These are phyloP conservation scores for Galleria mellonella DNA, from an alignment of 1,140 invertebrate genomes.

Conservation along the genomic window DNA sequence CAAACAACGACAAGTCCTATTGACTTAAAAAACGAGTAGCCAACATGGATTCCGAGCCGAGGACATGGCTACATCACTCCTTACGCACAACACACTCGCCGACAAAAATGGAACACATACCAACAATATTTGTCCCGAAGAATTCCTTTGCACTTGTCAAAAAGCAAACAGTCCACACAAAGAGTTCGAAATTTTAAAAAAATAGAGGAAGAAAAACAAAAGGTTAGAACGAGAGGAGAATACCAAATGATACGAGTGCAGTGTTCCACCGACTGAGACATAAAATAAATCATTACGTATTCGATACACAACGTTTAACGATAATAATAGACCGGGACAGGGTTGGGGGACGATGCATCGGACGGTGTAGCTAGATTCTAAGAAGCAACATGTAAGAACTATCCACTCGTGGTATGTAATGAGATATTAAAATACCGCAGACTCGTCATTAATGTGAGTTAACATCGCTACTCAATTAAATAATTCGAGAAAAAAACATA, in stretches of 20 bases:
- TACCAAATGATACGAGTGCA: constrained; percentile 23
- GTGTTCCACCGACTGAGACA: constrained; percentile 13
- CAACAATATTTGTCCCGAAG: constrained; percentile 49
- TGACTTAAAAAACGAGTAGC: constrained; percentile 28
- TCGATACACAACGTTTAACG: constrained; percentile 30
- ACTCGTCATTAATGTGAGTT: constrained; percentile 23
- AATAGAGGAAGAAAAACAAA: constrained; percentile 52
- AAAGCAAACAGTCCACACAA: constrained; percentile 59
- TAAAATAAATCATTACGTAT: constrained; percentile 54
- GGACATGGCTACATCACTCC: background rate
- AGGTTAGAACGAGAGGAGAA: constrained; percentile 33
- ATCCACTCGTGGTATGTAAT: constrained; percentile 10
- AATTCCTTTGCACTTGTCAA: constrained; percentile 58
- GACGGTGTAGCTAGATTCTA: constrained; percentile 2
- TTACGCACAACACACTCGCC: constrained; percentile 4
- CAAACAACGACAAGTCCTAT: background rate
- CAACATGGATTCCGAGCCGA: constrained; percentile 15
- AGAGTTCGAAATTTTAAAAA: constrained; percentile 38
- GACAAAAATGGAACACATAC: constrained; percentile 43
- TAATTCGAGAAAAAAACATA: constrained; percentile 35
- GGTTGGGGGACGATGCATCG: constrained; percentile 16
- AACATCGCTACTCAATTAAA: constrained; percentile 35
- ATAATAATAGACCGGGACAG: constrained; percentile 25
- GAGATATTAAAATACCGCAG: constrained; percentile 27
- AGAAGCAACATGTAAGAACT: background rate